Base-by-base conservation (phyloP, 2,797 vertebrate genomes). In the Melanotaenia maccullochi region DNA sequence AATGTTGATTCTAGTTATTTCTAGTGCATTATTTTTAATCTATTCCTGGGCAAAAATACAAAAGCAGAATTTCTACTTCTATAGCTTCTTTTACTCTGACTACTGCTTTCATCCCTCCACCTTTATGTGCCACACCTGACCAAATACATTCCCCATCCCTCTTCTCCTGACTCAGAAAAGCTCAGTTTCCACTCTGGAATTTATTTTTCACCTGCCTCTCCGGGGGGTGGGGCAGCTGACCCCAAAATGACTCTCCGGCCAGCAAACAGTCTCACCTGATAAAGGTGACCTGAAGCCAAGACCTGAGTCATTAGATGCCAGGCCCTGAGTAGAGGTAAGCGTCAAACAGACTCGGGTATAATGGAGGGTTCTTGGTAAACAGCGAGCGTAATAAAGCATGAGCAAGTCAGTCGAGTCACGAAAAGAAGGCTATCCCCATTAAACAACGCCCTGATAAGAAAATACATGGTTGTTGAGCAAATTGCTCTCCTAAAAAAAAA, bases 321-420 rank as follows among this genome's bases (percentile, higher is more conserved):
- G 89, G 71, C 86, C 93, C 66, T 92, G 84, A 93, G 92, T 81
- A 22, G 84, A 94, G 92, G 85, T 91, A 93, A 94, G 95, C 93
- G 87, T 95, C 65, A 79, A 64, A 85, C 75, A 58, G 83, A 64
- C 74, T 24, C 84, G 82, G 85, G 65, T 2, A 76, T 78, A 95
- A 95, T 68, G 92, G 91, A 95, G 92, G 94, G 92, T 93, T 94
- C 91, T 88, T 59, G 78, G 94, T 94, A 94, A 96, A 96, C 95
- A 97, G 24, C 91, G 92, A 93, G 93, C 75, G 93, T 93, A 93
- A 95, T 97, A 96, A 97, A 96, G 92, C 85, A 89, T 78, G 78
- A 91, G 89, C 85, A 73, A 58, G 93, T 90, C 84, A 90, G 86
- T 76, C 32, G 55, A 87, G 83, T 85, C 87, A 84, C 38, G 72